A percentile compares a stretch with the other conserved stretches of the same genome.
These are phyloP conservation scores for Brachyhypopomus occidentalis DNA, from an alignment of 2,113 vertebrate genomes.

Conservation along the genomic window DNA sequence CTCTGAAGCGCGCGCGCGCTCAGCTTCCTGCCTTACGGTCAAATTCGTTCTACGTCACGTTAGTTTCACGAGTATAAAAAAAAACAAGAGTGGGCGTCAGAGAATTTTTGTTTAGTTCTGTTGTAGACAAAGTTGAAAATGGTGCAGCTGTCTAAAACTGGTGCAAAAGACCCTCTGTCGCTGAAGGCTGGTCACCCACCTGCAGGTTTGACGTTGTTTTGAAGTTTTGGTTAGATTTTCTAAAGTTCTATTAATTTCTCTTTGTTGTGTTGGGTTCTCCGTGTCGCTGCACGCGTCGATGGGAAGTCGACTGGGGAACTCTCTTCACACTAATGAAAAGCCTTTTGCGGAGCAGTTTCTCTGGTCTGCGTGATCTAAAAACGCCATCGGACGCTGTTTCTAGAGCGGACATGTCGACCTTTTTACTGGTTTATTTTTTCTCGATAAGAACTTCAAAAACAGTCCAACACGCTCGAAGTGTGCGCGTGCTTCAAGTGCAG, in stretches of 20 bases:
- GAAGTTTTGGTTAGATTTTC: neutral
- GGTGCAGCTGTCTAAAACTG: constrained; percentile 69
- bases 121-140: constrained; percentile 54
- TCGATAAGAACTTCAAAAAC: no score
- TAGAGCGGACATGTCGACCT: no score
- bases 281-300: no score
- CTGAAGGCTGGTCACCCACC: constrained; percentile 75
- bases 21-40: neutral
- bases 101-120: neutral
- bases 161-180: constrained; percentile 44
- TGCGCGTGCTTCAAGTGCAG: no score
- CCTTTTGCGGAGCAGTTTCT: no score
- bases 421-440: no score
- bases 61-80: constrained; percentile 11
- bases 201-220: constrained; percentile 64
- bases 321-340: no score
- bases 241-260: neutral
- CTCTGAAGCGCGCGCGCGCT: no score
- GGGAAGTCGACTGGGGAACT: no score
- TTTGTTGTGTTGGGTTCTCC: neutral
- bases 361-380: no score
- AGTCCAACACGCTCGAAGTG: no score
- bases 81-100: neutral
- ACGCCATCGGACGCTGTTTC: no score
- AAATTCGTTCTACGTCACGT: neutral